Evolutionary conservation across 2,113 vertebrate species (phyloP).

Genomic region (Melozone crissalis): DNA sequence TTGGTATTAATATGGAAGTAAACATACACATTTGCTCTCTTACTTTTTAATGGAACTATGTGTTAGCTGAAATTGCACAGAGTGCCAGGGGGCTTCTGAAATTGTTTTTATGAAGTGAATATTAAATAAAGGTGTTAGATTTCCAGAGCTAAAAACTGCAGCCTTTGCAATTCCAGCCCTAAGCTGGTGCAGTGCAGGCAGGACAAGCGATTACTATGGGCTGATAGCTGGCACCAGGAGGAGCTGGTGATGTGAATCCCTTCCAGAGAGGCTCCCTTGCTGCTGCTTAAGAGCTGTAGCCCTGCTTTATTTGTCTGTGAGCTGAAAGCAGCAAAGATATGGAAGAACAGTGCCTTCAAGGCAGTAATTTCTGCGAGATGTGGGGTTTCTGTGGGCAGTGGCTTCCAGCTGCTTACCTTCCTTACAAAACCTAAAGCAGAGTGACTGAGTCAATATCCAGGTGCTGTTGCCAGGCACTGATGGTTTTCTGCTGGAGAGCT

Average conservation of each 20-base stretch:
- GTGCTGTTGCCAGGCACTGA: not conserved
- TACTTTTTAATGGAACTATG: not conserved
- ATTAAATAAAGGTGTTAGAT: not conserved
- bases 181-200: not conserved
- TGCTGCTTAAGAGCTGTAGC: not conserved
- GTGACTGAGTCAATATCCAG: not conserved
- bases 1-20: not conserved
- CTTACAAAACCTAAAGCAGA: accelerated
- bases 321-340: not conserved
- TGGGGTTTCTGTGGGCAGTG: not conserved
- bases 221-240: not conserved
- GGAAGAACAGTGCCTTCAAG: not conserved
- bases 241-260: not conserved
- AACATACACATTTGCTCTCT: not conserved
- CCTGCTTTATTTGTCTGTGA: not conserved
- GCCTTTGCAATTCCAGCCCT: not conserved
- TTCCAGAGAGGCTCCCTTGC: not conserved
- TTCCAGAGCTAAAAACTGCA: not conserved
- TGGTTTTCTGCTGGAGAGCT: not conserved
- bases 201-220: not conserved
- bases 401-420: not conserved
- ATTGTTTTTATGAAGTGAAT: not conserved
- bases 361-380: not conserved
- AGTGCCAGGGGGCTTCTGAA: not conserved
- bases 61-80: not conserved